Evolutionary conservation across 2,797 vertebrate species (phyloP).

Genomic region (Acropternis orthonyx): DNA sequence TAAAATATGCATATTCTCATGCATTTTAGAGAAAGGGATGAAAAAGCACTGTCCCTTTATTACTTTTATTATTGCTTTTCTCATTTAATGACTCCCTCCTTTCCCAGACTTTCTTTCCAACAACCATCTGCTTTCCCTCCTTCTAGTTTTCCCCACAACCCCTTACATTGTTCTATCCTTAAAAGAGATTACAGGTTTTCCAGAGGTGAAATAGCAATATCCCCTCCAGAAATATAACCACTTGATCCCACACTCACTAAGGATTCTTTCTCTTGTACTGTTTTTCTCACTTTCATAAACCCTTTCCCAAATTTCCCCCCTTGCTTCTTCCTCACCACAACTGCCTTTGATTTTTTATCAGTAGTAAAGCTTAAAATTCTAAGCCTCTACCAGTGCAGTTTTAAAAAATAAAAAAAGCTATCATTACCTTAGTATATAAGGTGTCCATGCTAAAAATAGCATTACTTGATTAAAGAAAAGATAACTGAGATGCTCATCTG

Average conservation of each 20-base stretch:
- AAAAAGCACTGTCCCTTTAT: slow-evolving; percentile 1
- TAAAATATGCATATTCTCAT: slow-evolving; percentile 43
- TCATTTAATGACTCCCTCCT: neutral
- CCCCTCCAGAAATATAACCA: neutral
- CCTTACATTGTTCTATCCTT: neutral
- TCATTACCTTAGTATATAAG: neutral
- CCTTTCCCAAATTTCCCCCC: neutral
- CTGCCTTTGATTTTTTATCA: slow-evolving; percentile 5
- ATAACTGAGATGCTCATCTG: slow-evolving; percentile 5
- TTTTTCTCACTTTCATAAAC: neutral
- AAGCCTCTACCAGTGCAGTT: neutral
- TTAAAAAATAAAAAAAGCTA: neutral
- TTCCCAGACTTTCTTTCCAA: neutral
- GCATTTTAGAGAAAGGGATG: slow-evolving; percentile 4
- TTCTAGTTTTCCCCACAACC: neutral
- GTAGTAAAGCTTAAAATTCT: neutral
- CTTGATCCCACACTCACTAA: neutral
- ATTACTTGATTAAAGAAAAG: slow-evolving; percentile 36
- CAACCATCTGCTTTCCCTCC: neutral
- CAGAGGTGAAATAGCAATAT: neutral
- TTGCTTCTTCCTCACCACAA: neutral
- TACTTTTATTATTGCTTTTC: slow-evolving; percentile 16
- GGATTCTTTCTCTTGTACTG: neutral
- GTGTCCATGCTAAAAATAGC: neutral
- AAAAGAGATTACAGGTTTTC: neutral